Evolutionary conservation across 1,140 invertebrate species (phyloP).

Genomic region (Cecropterus lyciades): DNA sequence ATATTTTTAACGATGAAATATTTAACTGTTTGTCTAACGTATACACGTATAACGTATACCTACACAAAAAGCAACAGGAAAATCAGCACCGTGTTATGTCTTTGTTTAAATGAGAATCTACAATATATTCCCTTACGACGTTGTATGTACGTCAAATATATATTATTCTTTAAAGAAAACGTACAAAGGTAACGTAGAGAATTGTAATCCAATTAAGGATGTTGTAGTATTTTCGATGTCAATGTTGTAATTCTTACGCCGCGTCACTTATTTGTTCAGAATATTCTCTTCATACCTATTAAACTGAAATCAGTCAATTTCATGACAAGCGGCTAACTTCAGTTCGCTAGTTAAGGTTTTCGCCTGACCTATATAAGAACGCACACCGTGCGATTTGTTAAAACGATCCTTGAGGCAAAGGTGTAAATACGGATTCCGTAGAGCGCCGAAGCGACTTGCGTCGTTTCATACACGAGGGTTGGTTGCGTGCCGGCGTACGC

Average conservation of each 20-base stretch:
- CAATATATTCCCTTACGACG: too few species aligned
- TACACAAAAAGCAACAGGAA: too few species aligned
- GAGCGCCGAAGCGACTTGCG: constrained; percentile 58
- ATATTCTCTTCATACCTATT: constrained; percentile 52
- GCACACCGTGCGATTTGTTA: constrained; percentile 47
- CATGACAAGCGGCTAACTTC: constrained; percentile 73
- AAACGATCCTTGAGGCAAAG: constrained; percentile 58
- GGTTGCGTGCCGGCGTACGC: constrained; percentile 77
- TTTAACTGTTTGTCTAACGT: too few species aligned
- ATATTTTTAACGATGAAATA: too few species aligned
- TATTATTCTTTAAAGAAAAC: not conserved
- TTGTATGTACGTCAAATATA: not conserved
- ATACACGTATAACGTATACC: too few species aligned
- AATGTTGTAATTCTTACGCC: constrained; percentile 3
- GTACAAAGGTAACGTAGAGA: not conserved
- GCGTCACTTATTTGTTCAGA: constrained; percentile 11
- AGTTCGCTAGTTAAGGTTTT: constrained; percentile 62
- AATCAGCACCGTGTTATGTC: too few species aligned
- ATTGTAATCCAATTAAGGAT: constrained; percentile 5
- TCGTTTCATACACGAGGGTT: constrained; percentile 66
- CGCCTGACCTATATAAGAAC: constrained; percentile 75
- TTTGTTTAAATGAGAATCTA: too few species aligned
- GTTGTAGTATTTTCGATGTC: constrained; percentile 6
- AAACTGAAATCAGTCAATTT: constrained; percentile 66
- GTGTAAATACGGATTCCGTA: constrained; percentile 51